Evolutionary conservation across 2,797 vertebrate species (phyloP).

Genomic region (Chaenodraco wilsoni): DNA sequence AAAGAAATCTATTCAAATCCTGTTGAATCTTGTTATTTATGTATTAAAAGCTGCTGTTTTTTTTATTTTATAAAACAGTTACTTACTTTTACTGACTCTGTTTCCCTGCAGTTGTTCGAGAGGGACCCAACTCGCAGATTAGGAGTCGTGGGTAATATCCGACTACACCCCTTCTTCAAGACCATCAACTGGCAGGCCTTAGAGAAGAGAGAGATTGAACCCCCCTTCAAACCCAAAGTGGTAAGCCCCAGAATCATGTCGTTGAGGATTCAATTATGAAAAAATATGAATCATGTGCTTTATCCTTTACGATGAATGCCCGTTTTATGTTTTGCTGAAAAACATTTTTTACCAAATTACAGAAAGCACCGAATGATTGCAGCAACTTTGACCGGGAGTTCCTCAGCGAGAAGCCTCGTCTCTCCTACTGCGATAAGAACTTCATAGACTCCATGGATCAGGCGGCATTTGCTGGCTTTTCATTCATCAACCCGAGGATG

Average conservation of each 20-base stretch:
- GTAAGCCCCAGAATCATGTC: conserved; percentile 75
- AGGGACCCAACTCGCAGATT: conserved; percentile 90
- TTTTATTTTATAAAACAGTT: conserved; percentile 1
- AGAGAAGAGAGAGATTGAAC: conserved; percentile 90
- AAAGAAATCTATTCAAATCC: not conserved
- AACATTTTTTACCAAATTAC: conserved; percentile 48
- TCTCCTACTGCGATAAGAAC: conserved; percentile 95
- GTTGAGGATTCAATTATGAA: not conserved
- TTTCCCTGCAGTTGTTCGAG: conserved; percentile 89
- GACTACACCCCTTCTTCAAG: conserved; percentile 92
- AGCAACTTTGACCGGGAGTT: conserved; percentile 99
- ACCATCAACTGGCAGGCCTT: conserved; percentile 91
- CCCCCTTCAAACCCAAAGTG: conserved; percentile 98
- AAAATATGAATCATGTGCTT: not conserved
- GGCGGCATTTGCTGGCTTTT: conserved; percentile 92
- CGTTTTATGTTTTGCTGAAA: conserved; percentile 24
- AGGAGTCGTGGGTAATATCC: conserved; percentile 91
- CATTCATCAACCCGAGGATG: conserved; percentile 94
- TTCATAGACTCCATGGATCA: conserved; percentile 99
- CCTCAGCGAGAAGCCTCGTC: conserved; percentile 93
- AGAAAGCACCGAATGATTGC: conserved; percentile 94
- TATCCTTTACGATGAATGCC: not conserved
- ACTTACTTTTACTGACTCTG: conserved; percentile 6
- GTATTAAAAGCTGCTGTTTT: not conserved
- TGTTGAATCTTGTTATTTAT: not conserved